Conservation (phyloP, 2,113 vertebrate species). For the Ictidomys tridecemlineatus region DNA sequence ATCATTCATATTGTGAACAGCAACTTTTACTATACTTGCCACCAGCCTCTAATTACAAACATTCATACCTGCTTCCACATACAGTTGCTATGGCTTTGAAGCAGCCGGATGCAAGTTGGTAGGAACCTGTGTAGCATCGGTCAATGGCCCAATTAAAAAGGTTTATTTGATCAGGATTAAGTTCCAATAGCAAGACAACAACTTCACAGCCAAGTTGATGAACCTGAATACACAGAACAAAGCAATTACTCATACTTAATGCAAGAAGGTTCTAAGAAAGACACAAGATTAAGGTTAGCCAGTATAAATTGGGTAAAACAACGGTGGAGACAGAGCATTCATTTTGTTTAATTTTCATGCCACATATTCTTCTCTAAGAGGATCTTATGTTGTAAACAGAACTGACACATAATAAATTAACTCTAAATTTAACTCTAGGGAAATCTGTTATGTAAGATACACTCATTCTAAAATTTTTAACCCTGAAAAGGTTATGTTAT, state of each 20-base stretch:
- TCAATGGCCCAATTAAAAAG: slow-evolving; percentile 99
- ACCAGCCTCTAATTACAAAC: not conserved
- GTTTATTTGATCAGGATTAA: slow-evolving; percentile 98
- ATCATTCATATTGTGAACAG: not conserved
- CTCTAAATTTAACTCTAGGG: not conserved
- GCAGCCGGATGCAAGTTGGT: slow-evolving; percentile 97
- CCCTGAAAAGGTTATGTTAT: not conserved
- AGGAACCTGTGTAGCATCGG: slow-evolving; percentile 98
- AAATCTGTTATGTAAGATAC: not conserved
- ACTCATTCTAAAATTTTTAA: not conserved
- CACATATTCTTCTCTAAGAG: not conserved
- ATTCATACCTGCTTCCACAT: slow-evolving; percentile 95
- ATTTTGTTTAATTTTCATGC: not conserved
- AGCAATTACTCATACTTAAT: not conserved
- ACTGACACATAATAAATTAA: not conserved
- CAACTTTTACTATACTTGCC: not conserved
- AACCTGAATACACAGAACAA: slow-evolving; percentile 88
- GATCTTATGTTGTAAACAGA: not conserved
- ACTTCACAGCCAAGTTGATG: slow-evolving; percentile 98
- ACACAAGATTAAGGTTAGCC: not conserved
- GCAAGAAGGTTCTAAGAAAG: slow-evolving; percentile 6
- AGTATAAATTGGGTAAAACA: not conserved
- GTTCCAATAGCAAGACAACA: slow-evolving; percentile 96
- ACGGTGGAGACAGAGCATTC: not conserved
- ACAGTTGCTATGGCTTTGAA: slow-evolving; percentile 99